Conservation (phyloP, 2,113 vertebrate species). For the Grantiella picta region DNA sequence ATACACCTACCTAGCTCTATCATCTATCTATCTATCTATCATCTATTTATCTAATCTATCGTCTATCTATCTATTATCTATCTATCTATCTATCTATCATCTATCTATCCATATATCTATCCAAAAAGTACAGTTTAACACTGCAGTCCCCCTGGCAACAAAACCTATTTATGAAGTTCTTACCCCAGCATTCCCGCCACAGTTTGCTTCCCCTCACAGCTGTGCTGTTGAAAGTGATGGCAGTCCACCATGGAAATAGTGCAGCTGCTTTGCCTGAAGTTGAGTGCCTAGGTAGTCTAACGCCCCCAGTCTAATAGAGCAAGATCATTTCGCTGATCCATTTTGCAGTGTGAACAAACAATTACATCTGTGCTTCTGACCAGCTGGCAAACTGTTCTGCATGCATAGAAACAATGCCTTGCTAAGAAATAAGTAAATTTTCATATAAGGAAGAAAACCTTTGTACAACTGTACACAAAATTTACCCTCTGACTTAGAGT, state of each 20-base stretch:
- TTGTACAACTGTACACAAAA: background rate
- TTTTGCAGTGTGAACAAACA: background rate
- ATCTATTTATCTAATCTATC: too few species aligned
- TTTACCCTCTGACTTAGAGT: background rate
- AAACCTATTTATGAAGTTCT: background rate
- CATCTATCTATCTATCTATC: too few species aligned
- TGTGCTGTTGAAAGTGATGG: background rate
- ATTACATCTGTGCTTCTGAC: background rate
- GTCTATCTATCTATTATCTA: background rate
- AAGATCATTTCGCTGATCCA: background rate
- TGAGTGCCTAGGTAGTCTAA: background rate
- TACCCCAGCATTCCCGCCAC: background rate
- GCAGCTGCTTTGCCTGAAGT: background rate
- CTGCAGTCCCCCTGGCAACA: background rate
- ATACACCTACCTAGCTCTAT: too few species aligned
- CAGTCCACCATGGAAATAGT: rapidly evolving
- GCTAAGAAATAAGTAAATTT: background rate
- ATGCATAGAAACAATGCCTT: background rate
- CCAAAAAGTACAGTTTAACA: background rate
- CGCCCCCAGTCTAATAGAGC: background rate
- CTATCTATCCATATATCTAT: background rate
- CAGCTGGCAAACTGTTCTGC: background rate
- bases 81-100: background rate
- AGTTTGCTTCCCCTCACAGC: background rate
- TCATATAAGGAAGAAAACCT: background rate